These are phyloP conservation scores for Actinia equina DNA, from an alignment of 64 coral and sea anemone species.

Conservation along the genomic window DNA sequence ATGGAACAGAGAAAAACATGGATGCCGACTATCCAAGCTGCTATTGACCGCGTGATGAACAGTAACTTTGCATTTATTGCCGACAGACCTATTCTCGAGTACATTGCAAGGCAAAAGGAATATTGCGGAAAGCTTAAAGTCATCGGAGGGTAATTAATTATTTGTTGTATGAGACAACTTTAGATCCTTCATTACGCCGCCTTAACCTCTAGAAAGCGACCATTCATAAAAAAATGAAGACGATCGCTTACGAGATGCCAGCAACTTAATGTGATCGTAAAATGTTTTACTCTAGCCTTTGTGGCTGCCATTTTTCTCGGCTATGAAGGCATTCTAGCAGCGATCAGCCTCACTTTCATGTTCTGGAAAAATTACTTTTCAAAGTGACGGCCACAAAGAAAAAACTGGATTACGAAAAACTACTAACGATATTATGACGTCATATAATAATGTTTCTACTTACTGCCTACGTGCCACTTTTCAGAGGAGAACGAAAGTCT, in stretches of 20 bases:
- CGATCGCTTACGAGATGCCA: too few relatives aligned
- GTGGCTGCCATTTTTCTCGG: not conserved
- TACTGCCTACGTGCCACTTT: not conserved
- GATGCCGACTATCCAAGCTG: slow-evolving; percentile 38
- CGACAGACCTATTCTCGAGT: slow-evolving; percentile 46
- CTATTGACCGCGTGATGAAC: slow-evolving; percentile 44
- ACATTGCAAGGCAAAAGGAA: slow-evolving; percentile 26
- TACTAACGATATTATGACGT: not conserved
- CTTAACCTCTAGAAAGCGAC: too few relatives aligned
- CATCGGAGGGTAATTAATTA: slow-evolving; percentile 43
- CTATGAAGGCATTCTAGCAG: too few relatives aligned
- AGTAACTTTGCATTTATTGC: slow-evolving; percentile 60
- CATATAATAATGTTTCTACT: not conserved
- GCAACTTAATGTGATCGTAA: not conserved
- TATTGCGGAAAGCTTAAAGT: slow-evolving; percentile 66
- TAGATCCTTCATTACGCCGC: too few relatives aligned
- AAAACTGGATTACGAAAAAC: not conserved
- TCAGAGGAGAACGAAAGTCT: not conserved
- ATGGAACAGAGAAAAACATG: slow-evolving; percentile 60
- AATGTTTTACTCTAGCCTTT: not conserved
- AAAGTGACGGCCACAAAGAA: slow-evolving; percentile 1
- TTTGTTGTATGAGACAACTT: not conserved
- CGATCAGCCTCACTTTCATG: not conserved
- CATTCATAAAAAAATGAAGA: too few relatives aligned
- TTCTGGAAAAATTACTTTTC: not conserved